A percentile compares a stretch with the other conserved stretches of the same genome.
Evolutionary conservation across 2,888 invertebrate genomes (phyloP).

Genomic region (Temnothorax unifasciatus): DNA sequence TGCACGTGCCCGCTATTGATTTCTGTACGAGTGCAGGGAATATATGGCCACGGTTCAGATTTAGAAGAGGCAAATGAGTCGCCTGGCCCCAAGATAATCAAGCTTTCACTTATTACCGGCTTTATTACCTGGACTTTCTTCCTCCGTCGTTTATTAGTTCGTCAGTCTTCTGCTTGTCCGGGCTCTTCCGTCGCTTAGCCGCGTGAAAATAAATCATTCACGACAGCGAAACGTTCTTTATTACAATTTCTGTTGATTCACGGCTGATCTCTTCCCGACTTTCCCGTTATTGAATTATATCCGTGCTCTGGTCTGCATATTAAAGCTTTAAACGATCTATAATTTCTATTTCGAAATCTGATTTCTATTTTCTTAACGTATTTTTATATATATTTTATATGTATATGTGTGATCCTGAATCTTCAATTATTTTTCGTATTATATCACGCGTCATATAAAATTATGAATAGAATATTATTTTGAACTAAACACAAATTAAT

Average conservation of each 20-base stretch:
- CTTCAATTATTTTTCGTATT: no score
- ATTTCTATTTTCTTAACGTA: background rate
- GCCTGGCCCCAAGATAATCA: constrained; percentile 42
- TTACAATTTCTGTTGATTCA: constrained; percentile 40
- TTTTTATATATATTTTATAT: background rate
- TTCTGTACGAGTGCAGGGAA: constrained; percentile 41
- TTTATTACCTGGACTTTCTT: constrained; percentile 41
- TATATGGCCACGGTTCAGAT: constrained; percentile 21
- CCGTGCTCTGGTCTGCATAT: background rate
- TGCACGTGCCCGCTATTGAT: constrained; percentile 55
- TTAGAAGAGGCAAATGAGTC: constrained; percentile 27
- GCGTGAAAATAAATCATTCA: constrained; percentile 39
- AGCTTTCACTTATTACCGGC: constrained; percentile 22
- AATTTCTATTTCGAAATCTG: background rate
- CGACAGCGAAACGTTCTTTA: constrained; percentile 26
- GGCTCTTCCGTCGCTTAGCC: background rate
- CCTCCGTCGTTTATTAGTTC: constrained; percentile 16
- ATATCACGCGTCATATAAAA: no score
- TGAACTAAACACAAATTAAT: no score
- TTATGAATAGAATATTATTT: no score
- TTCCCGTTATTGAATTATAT: background rate
- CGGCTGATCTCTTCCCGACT: background rate
- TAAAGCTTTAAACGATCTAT: background rate
- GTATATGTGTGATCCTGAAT: no score
- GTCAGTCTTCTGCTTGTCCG: background rate